Evolutionary conservation across 2,888 invertebrate genomes (phyloP).

Genomic region (Tiliacea citrago): DNA sequence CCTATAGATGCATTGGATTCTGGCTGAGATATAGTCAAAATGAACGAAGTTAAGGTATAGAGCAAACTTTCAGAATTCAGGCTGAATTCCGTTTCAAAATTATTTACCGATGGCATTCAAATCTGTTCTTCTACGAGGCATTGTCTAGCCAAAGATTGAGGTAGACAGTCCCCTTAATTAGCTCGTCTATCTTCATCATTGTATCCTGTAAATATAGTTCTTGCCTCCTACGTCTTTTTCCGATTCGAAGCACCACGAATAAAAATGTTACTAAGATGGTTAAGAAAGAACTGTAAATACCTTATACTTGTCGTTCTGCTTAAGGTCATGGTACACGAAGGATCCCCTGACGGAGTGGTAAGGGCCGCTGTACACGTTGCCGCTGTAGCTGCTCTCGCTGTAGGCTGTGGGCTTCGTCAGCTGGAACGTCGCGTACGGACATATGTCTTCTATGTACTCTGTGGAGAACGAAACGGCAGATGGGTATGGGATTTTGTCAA

Average conservation of each 20-base stretch:
- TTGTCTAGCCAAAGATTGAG: neutral
- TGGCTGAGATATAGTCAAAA: neutral
- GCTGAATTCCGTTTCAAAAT: too few species aligned
- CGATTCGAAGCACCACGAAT: neutral
- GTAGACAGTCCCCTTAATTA: neutral
- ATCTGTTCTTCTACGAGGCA: neutral
- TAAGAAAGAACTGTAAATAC: slow-evolving; percentile 79
- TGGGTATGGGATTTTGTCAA: too few species aligned
- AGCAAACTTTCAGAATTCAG: neutral
- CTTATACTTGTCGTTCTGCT: slow-evolving; percentile 95
- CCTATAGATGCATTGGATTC: neutral
- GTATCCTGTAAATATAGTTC: neutral
- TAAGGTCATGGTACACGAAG: slow-evolving; percentile 97
- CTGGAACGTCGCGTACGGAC: slow-evolving; percentile 98
- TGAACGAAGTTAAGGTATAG: neutral
- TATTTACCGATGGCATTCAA: neutral
- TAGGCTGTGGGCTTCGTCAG: slow-evolving; percentile 96
- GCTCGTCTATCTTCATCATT: neutral
- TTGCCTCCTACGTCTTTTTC: neutral
- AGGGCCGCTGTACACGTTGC: slow-evolving; percentile 96
- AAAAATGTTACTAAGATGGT: neutral
- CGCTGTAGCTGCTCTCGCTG: slow-evolving; percentile 97
- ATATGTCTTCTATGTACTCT: slow-evolving; percentile 98
- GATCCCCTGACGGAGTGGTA: slow-evolving; percentile 96
- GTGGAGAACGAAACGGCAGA: slow-evolving; percentile 60